Base-by-base conservation (phyloP, 2,113 vertebrate genomes). In the Anoplopoma fimbria region DNA sequence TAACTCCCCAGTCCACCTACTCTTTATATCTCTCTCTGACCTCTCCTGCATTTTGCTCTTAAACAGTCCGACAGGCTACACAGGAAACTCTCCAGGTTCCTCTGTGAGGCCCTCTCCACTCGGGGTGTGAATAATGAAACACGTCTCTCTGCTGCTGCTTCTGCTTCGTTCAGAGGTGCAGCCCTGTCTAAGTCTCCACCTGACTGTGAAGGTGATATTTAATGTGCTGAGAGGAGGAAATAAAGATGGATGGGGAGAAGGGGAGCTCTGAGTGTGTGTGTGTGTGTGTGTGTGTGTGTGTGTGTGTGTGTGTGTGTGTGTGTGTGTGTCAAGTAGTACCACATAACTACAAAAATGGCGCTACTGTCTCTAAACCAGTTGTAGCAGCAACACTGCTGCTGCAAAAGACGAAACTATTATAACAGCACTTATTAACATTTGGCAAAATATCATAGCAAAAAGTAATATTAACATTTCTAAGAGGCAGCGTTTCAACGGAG, bases 151-250 rank as follows among this genome's bases (percentile, higher is more conserved):
- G 21, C 53, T 42, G 19, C 51, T 47, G 60, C 61, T 57, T 49
- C 58, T 40, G 65, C 70, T 68, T 86, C 76, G 75, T 69, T 85
- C 71, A 68, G 68, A 86, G 49, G 51, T 68, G 63, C 0, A n/a
- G 55, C 77, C 73, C 60, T 27, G 77, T 55, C 68, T 1, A 21
- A 67, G 7, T 72, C 83, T 77, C 60, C 51, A 77, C 83, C 73
- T 60, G 38, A 68, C 77, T 81, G 80, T 83, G 76, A 84, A 86
- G 83, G 86, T 80, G 87, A 79, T 75, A 64, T 51, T 84, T 27
- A 67, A 0, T 78, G 61, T 68, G 67, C 82, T 65, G 49, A 77
- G 70, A 67, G 25, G 51, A 29, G 47, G 38, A 65, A 73, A 84
- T 71, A 67, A 40, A 83, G 36, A 79, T 65, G 45, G 70, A 86